Conservation (phyloP, 2,797 vertebrate genomes). For the Enteromius argenteus region DNA sequence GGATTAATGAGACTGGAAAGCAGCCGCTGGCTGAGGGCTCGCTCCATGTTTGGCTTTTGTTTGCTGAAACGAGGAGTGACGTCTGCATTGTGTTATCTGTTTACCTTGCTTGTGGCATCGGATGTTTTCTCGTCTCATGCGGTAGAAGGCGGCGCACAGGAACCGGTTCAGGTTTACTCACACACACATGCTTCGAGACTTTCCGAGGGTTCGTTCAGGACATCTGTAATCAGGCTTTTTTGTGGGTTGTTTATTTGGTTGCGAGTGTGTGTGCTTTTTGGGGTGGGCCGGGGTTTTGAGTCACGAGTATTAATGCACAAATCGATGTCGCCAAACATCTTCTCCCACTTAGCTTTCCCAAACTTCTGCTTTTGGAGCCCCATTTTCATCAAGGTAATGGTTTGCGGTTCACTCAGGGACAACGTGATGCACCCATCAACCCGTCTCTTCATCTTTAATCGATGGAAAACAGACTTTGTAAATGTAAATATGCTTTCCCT, state of each 20-base stretch:
- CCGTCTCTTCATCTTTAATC: slow-evolving; percentile 25
- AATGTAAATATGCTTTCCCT: slow-evolving; percentile 40
- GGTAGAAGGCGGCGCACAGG: slow-evolving; percentile 19
- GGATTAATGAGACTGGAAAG: slow-evolving; percentile 74
- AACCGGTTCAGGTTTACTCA: slow-evolving; percentile 24
- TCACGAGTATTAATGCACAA: slow-evolving; percentile 34
- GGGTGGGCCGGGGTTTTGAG: slow-evolving; percentile 7
- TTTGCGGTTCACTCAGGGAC: slow-evolving; percentile 38
- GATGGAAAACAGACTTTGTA: slow-evolving; percentile 38
- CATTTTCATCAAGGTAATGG: slow-evolving; percentile 43
- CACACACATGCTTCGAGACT: slow-evolving; percentile 34
- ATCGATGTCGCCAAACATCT: slow-evolving; percentile 40
- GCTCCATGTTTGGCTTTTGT: slow-evolving; percentile 67
- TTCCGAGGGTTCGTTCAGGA: slow-evolving; percentile 39
- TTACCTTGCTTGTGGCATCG: slow-evolving; percentile 71
- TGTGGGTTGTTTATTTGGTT: slow-evolving; percentile 33
- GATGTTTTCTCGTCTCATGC: slow-evolving; percentile 63
- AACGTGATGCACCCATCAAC: slow-evolving; percentile 11
- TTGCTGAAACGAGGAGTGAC: slow-evolving; percentile 64
- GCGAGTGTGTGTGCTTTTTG: slow-evolving; percentile 29
- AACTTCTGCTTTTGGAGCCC: slow-evolving; percentile 27
- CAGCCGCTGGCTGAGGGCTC: slow-evolving; percentile 66
- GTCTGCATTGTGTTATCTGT: slow-evolving; percentile 77
- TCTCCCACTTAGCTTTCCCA: slow-evolving; percentile 39
- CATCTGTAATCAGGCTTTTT: slow-evolving; percentile 29